Evolutionary conservation across 2,797 vertebrate genomes (phyloP).

Genomic region (Poecilia picta): DNA sequence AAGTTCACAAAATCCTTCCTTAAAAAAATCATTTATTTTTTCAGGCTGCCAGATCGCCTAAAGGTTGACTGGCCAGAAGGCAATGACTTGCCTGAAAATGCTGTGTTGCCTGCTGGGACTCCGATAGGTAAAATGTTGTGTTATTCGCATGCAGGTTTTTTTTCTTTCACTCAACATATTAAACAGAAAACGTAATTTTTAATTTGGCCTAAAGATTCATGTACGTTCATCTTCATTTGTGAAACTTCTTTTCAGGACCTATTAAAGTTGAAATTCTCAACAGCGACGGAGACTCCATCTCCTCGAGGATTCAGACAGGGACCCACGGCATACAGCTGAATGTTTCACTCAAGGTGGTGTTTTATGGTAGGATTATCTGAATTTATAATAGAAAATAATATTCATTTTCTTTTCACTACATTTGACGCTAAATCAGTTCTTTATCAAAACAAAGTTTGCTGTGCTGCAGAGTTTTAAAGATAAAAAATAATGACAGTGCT

Average conservation of each 20-base stretch:
- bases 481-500: background rate
- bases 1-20: background rate
- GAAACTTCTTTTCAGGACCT: slow-evolving; percentile 76
- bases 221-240: background rate
- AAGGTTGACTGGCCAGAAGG: slow-evolving; percentile 85
- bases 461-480: background rate
- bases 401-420: background rate
- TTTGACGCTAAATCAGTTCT: background rate
- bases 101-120: slow-evolving; percentile 81
- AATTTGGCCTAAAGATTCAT: background rate
- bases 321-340: slow-evolving; percentile 78
- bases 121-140: slow-evolving; percentile 81
- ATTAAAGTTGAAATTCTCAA: slow-evolving; percentile 88
- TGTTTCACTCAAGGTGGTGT: slow-evolving; percentile 83
- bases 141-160: background rate
- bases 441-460: background rate
- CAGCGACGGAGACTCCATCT: slow-evolving; percentile 83
- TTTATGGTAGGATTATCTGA: slow-evolving; percentile 81
- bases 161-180: background rate
- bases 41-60: slow-evolving; percentile 88
- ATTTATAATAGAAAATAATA: background rate
- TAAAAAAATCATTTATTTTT: background rate
- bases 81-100: slow-evolving; percentile 80
- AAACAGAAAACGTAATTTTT: background rate
- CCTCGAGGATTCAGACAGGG: slow-evolving; percentile 82